Base-by-base conservation (phyloP, 2,888 invertebrate species). In the Timema cristinae region DNA sequence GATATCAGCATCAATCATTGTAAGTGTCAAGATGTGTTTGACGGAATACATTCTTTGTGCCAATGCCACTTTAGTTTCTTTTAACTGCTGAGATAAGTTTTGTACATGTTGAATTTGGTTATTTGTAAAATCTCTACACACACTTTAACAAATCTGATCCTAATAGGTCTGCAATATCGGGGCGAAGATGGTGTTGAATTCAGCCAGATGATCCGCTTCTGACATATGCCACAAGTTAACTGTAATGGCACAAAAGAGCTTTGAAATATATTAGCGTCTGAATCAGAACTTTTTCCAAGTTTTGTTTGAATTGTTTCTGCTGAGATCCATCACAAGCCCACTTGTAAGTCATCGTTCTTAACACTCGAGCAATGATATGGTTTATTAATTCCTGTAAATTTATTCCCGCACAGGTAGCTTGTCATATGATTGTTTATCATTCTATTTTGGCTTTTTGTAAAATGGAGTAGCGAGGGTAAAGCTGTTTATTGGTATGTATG, bases 1-100 rank as follows among this genome's bases (percentile, higher is more conserved):
- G 9, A 11, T 51, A 67, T 67, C 48, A 7, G 11, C 50, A 16
- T 67, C 50, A 10, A 67, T 50, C 67, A 67, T 67, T 10, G 67
- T 50, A 6, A 67, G 51, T n/a, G n/a, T 4, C 67, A 67, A 49
- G 8, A 32, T 67, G 51, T 67, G 50, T 7, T 67, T 51, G 9
- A 67, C 16, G 0, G 15, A 51, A 50, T 51, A 50, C 2, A 15
- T 50, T 50, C 49, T 51, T 16, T 50, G 16, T n/a, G 67, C 15
- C 15, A 15, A 2, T 11, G 32, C 1, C 47, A 63, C 9, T 63
- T 63, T n/a, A 10, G 63, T 47, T 63, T 63, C 10, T 47, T 47
- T 16, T 6, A 63, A 63, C 16, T 10, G 13, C 6, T 15, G 10
- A 2, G 11, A 0, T 47, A 47, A 13, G 6, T 32, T 13, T 8